Evolutionary conservation across 2,113 vertebrate genomes (phyloP), one percentile per base, ranked within the genome.

Genomic region (Mesoclemmys tuberculata): DNA sequence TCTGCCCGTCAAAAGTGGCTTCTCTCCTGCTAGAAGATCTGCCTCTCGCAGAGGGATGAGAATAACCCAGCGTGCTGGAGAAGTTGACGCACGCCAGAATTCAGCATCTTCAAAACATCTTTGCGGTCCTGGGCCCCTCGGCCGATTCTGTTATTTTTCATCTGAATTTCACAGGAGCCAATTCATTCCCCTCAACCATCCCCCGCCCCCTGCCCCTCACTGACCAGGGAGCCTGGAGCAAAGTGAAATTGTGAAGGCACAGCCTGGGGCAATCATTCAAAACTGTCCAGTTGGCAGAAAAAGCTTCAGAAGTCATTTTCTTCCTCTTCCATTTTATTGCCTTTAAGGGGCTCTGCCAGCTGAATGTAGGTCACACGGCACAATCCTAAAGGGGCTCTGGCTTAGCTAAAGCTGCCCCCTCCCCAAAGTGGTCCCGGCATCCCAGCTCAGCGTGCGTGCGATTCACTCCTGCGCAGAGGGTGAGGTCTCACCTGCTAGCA

Each of bases 181-280:
- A 71, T 71, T 71, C 21, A 38, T 71, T n/a, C 58, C 13, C 58
- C 16, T 52, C 51, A 46, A 46, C 46, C 51, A 52, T 13, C 56
- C 29, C 27, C 0, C 3, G 11, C 14, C 8, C 29, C 61, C 58
- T 1, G 7, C 3, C 58, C 13, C 35, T 4, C 2, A 4, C 64
- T 71, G 64, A 38, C 64, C 64, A 71, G 64, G 64, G 64, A 71
- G 64, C 64, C n/a, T 71, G 64, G 35, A 71, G 64, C 64, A 5
- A 71, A 38, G 19, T 71, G 19, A 38, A 18, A 38, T 10, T 71
- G 18, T 38, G 64, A 38, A 71, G n/a, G 64, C 64, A 38, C 38
- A 71, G 64, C 64, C 64, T 71, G 64, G 16, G n/a, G 64, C 64
- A 71, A 21, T 71, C 19, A 38, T 21, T 71, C 64, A 71, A 71